Base-by-base conservation (phyloP, 2,797 vertebrate species). In the Microtus agrestis region DNA sequence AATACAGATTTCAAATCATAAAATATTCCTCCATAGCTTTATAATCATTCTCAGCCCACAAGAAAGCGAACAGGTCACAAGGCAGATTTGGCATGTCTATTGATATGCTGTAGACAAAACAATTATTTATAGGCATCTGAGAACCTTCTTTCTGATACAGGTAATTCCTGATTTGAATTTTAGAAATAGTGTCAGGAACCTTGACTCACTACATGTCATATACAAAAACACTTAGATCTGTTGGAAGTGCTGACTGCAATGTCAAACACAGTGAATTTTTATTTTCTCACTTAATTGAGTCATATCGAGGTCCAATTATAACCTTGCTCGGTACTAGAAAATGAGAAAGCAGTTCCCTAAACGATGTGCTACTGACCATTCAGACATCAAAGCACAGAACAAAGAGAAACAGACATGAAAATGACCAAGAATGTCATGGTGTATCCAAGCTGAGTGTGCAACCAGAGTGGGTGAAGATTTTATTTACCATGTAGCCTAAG, bases 361-460 rank as follows among this genome's bases (percentile, higher is more conserved):
- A 91, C 34, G 88, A 59, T 34, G 51, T 7, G 31, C 79, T 59
- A 48, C 81, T 92, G 43, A 63, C 61, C 40, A 31, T 37, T 9
- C 82, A 71, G 74, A n/a, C 12, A 59, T 71, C 40, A 51, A 73
- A 84, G 89, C 43, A 65, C n/a, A 69, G 31, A 94, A 14, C 51
- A 80, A 77, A 84, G 71, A 2, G 40, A 90, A 86, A 61, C 46
- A 65, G 85, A 77, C 56, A 67, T 76, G 91, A 93, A 96, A 92
- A 65, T 84, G 12, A 3, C 31, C 89, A 37, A 78, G 80, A 88
- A 21, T n/a, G 29, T 4, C 27, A 21, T 48, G 79, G 65, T 69
- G 51, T 71, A 11, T 71, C 93, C 67, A 74, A 94, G 88, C 61
- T 63, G 31, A 63, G 27, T 67, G 54, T 19, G 9, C 6, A n/a